These are phyloP conservation scores for Hapalemur alaotrensis DNA, from an alignment of 2,797 vertebrate genomes.

Conservation along the genomic window DNA sequence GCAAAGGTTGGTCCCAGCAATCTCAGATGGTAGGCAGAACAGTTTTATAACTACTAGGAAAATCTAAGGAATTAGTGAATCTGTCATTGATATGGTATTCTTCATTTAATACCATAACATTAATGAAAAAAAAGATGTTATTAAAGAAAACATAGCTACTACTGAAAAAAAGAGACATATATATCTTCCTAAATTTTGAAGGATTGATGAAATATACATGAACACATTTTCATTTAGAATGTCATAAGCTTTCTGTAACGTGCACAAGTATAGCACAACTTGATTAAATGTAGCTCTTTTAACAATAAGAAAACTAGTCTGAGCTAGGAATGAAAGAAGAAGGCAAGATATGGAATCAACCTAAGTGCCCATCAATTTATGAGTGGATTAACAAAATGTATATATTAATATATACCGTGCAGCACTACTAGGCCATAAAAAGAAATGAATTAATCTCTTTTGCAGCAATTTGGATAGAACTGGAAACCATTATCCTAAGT, in stretches of 20 bases:
- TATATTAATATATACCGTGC: too few relatives aligned
- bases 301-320: not conserved
- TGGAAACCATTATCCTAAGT: too few relatives aligned
- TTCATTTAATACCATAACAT: not conserved
- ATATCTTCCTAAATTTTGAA: not conserved
- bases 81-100: not conserved
- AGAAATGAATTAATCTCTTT: too few relatives aligned
- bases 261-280: not conserved
- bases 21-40: not conserved
- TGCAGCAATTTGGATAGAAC: too few relatives aligned
- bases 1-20: not conserved
- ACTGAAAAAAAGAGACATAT: not conserved
- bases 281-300: not conserved
- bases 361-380: too few relatives aligned
- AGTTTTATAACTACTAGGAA: not conserved
- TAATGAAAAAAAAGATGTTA: not conserved
- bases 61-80: not conserved
- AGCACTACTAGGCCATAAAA: too few relatives aligned
- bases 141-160: not conserved
- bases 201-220: not conserved
- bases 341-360: not conserved
- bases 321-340: not conserved
- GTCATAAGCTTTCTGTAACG: not conserved
- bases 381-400: too few relatives aligned
- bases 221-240: not conserved